Evolutionary conservation across 2,888 invertebrate species (phyloP), one percentile per base, ranked within the genome.

Genomic region (Dione juno): DNA sequence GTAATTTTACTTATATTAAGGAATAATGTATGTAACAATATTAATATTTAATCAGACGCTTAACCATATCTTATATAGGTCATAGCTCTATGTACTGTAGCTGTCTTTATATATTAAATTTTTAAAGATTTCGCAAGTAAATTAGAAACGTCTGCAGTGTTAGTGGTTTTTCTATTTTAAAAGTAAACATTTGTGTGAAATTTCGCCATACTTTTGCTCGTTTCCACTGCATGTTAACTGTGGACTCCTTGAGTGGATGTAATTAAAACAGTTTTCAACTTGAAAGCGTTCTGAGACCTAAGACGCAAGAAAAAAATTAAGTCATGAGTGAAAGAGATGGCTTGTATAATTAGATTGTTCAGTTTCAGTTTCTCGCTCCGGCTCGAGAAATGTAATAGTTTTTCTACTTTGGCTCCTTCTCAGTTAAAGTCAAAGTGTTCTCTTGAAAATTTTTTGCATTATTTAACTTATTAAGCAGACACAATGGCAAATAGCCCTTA

Each of bases 311-410:
- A 75, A 75, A 84, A 84, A 81, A 82, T 79, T 78, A 83, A 84
- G 82, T 81, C 79, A 81, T 75, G 83, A 76, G 81, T 74, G 80
- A 88, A 82, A 82, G 84, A 84, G 86, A 87, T 73, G 76, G 82
- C 80, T 79, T 83, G 83, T 86, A 84, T 88, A 88, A 89, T 89
- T 89, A 89, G 89, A 89, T 90, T 87, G 88, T 88, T 86, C 86
- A 81, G 82, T 81, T 77, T 79, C 80, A 79, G 81, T 83, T 80
- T 82, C 80, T 80, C 77, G 76, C 80, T 83, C 80, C 79, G 81
- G 54, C 67, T 66, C 52, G 63, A 80, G 77, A 81, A 85, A 85
- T 87, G 83, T 82, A 85, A 86, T 71, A 72, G 72, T 74, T 75
- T 72, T 66, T 67, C 59, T 52, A 52, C 67, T 59, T 59, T 65